A percentile compares a stretch with the other conserved stretches of the same genome.
Conservation (phyloP, 2,113 vertebrate species). For the Macrotis lagotis region DNA sequence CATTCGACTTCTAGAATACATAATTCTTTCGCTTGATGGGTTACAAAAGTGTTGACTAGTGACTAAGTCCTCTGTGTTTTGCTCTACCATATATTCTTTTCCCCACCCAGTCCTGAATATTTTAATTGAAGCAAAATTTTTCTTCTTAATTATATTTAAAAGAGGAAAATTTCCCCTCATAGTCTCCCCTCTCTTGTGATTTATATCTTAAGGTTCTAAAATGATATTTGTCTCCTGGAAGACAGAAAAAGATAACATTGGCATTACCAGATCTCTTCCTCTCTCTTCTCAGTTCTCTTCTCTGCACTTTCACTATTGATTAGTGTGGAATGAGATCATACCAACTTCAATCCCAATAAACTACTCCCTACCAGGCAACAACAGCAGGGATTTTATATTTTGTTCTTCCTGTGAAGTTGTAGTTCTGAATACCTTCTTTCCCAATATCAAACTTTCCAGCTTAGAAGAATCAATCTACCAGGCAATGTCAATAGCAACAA, state of each 20-base stretch:
- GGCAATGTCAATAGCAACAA: neutral
- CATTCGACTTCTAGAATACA: accelerated
- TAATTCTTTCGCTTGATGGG: neutral
- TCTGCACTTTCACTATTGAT: neutral
- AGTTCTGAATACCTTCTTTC: conserved; percentile 29
- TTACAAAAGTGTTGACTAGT: neutral
- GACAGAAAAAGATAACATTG: neutral
- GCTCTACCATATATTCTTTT: neutral
- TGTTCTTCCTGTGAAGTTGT: conserved; percentile 32
- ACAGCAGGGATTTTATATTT: neutral
- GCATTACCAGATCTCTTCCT: neutral
- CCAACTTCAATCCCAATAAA: accelerated
- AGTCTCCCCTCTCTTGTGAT: neutral
- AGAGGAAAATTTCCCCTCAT: neutral
- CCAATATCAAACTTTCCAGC: neutral
- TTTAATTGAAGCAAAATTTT: neutral
- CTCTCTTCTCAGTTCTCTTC: neutral
- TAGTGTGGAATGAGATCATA: accelerated
- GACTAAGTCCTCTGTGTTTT: neutral
- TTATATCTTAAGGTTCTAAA: neutral
- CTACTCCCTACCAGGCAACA: neutral
- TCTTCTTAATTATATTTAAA: neutral
- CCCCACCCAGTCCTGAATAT: neutral
- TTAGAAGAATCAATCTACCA: neutral
- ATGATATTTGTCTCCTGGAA: neutral